Conservation (phyloP, 2,797 vertebrate genomes). For the Diplodus puntazzo region DNA sequence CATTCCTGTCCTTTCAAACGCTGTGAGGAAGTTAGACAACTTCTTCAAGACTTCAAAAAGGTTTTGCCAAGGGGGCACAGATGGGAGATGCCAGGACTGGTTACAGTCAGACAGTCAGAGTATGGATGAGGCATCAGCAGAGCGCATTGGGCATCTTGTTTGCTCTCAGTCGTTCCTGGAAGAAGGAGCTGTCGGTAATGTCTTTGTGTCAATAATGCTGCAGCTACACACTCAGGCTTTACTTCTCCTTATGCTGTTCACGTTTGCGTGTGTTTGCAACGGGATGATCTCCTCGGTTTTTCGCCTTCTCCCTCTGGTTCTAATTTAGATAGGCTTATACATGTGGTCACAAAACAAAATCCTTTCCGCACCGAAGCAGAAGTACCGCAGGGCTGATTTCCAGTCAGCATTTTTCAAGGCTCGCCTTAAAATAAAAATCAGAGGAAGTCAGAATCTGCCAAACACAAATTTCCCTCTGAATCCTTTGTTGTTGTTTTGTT, state of each 20-base stretch:
- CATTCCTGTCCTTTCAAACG: constrained; percentile 54
- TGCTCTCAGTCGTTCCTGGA: constrained; percentile 58
- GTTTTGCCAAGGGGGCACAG: constrained; percentile 72
- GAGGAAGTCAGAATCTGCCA: constrained; percentile 15
- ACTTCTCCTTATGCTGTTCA: constrained; percentile 47
- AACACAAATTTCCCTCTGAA: not conserved
- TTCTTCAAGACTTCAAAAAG: constrained; percentile 80
- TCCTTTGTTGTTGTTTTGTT: not conserved
- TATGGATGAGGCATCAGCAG: constrained; percentile 47
- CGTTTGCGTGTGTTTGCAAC: constrained; percentile 32
- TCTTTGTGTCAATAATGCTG: constrained; percentile 55
- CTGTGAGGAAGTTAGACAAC: constrained; percentile 54
- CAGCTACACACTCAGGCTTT: constrained; percentile 37
- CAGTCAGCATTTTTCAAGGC: constrained; percentile 36
- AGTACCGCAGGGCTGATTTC: constrained; percentile 31
- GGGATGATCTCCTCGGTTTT: constrained; percentile 59
- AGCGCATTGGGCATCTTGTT: constrained; percentile 49
- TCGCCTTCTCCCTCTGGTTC: constrained; percentile 73
- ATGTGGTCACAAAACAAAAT: constrained; percentile 61
- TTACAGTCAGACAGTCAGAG: constrained; percentile 65
- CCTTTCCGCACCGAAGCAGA: constrained; percentile 43
- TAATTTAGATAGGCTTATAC: constrained; percentile 72
- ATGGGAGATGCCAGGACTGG: constrained; percentile 75
- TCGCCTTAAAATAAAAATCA: constrained; percentile 26
- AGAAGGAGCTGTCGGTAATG: constrained; percentile 47